phyloP scores from a whole-genome alignment of 2,888 invertebrate genomes.

The Drosophila macrospina region DNA sequence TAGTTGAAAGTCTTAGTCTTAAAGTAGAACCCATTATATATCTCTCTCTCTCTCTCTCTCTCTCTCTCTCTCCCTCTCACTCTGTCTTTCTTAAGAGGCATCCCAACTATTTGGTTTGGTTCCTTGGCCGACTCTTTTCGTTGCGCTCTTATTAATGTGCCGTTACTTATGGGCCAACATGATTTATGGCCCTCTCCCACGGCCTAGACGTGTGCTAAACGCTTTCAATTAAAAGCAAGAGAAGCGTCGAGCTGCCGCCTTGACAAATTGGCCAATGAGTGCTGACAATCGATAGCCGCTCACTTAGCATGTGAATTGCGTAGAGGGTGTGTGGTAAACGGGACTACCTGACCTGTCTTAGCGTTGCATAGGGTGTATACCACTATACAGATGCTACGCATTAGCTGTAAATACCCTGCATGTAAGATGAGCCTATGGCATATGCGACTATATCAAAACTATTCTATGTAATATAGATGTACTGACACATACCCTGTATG shows the following conservation, averaged over 20 bases:
- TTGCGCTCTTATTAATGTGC: conserved; percentile 78
- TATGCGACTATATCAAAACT: no score
- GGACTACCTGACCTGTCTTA: neutral
- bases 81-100: conserved; percentile 6
- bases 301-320: conserved; percentile 1
- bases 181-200: conserved; percentile 65
- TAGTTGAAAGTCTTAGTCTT: neutral
- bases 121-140: conserved; percentile 51
- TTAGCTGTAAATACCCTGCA: no score
- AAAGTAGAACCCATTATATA: neutral
- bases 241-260: conserved; percentile 40
- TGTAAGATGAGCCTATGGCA: no score
- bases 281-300: conserved; percentile 56
- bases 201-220: conserved; percentile 73
- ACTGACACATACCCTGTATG: neutral
- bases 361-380: no score
- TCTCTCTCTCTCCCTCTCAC: neutral
- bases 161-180: conserved; percentile 76
- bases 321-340: neutral
- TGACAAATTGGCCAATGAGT: conserved; percentile 63
- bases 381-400: no score
- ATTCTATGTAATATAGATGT: neutral
- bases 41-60: neutral
- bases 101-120: conserved; percentile 37
- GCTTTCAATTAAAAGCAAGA: conserved; percentile 76